Evolutionary conservation across 1,140 invertebrate species (phyloP), one percentile per base, ranked within the genome.

Genomic region (Caenorhabditis inopinata): DNA sequence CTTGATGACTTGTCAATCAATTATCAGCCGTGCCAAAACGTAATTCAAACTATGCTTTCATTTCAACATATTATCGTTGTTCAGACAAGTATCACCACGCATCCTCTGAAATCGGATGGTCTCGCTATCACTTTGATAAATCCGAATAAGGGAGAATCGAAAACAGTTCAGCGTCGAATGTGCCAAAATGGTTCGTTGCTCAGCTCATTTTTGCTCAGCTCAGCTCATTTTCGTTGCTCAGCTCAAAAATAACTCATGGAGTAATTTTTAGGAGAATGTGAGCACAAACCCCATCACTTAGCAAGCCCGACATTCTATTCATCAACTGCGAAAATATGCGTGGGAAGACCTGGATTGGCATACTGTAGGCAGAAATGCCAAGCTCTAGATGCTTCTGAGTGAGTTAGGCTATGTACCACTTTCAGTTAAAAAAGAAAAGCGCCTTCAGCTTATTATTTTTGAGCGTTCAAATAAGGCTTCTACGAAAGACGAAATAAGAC

Each of bases 341-440:
- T 58, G 18, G 79, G 79, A 74, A 16, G 79, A 80, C 62, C 68
- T 11, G 68, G 68, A 32, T 4, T 58, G 4, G 23, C 73, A 14
- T 35, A 62, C 23, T 80, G 79, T 58, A 49, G 73, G 25, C 25
- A 73, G 16, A 80, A 75, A 38, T 80, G 79, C 23, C 73, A 38
- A 75, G 29, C 46, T 16, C 23, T 74, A 9, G 62, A 46, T 74
- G 73, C 46, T 23, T 73, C 47, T 1, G 79, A 73, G 79, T 80
- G 25, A 45, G 78, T 32, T 49, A 4, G 0, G 2, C 7, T 49
- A 7, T 74, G 1, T 49, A n/a, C 25, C 3, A 9, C n/a, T 49
- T 25, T 29, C 23, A 18, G 23, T 35, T 35, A 18, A 16, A 9
- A 16, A 29, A n/a, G n/a, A n/a, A n/a, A n/a, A n/a, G n/a, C 9